These are phyloP conservation scores for Ophion obscuratus DNA, from an alignment of 2,888 invertebrate species.

Conservation along the genomic window DNA sequence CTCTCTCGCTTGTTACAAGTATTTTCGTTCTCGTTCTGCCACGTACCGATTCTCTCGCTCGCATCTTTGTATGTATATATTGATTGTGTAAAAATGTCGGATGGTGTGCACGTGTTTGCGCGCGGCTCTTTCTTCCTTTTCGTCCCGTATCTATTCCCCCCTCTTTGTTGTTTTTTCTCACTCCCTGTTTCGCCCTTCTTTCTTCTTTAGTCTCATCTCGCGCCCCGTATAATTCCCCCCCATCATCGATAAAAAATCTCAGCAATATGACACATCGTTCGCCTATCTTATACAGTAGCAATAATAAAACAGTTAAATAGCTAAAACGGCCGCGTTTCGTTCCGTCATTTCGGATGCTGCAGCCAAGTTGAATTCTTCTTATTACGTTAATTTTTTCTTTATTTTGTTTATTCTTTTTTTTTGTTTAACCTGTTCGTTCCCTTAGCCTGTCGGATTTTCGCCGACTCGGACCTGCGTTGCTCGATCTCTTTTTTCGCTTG, in stretches of 20 bases:
- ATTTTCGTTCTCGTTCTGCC: slow-evolving; percentile 27
- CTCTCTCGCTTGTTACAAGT: slow-evolving; percentile 43
- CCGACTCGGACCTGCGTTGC: slow-evolving; percentile 43
- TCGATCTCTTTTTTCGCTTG: slow-evolving; percentile 3
- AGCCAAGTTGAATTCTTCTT: slow-evolving; percentile 65
- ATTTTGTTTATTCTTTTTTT: slow-evolving; percentile 29
- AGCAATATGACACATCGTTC: slow-evolving; percentile 75
- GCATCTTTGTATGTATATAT: slow-evolving; percentile 59
- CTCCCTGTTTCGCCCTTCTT: slow-evolving; percentile 32
- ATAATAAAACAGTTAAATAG: slow-evolving; percentile 81
- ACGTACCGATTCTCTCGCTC: slow-evolving; percentile 63
- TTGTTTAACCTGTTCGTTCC: slow-evolving; percentile 33
- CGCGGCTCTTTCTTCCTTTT: slow-evolving; percentile 62
- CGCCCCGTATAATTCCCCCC: slow-evolving; percentile 41
- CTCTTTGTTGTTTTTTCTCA: slow-evolving; percentile 28
- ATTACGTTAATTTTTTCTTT: slow-evolving; percentile 23
- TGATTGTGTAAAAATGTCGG: slow-evolving; percentile 66
- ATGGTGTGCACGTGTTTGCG: slow-evolving; percentile 66
- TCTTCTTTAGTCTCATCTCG: slow-evolving; percentile 9
- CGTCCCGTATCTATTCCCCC: slow-evolving; percentile 26
- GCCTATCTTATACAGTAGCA: slow-evolving; percentile 76
- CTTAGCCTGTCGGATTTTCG: slow-evolving; percentile 45
- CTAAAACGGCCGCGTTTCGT: slow-evolving; percentile 78
- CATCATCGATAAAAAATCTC: slow-evolving; percentile 73
- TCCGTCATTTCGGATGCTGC: slow-evolving; percentile 69